A percentile compares a stretch with the other conserved stretches of the same genome.
Conservation (phyloP, 2,888 invertebrate genomes). For the Microdon myrmicae region DNA sequence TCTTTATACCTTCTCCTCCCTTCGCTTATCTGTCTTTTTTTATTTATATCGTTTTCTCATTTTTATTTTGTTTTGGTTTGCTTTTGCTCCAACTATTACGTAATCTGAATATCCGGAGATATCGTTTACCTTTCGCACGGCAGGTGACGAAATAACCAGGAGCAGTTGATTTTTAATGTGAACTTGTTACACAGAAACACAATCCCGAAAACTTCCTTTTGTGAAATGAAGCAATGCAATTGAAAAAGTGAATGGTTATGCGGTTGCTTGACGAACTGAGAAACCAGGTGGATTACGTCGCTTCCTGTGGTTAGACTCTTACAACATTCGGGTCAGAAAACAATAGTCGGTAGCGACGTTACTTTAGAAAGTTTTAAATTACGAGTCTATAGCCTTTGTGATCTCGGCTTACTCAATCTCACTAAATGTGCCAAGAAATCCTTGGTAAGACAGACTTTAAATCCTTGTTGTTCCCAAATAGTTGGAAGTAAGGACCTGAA, state of each 20-base stretch:
- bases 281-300: slow-evolving; percentile 38
- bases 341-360: slow-evolving; percentile 42
- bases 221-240: slow-evolving; percentile 44
- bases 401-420: too few species aligned
- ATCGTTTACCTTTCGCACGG: slow-evolving; percentile 13
- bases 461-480: too few species aligned
- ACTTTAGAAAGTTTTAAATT: slow-evolving; percentile 52
- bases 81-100: too few species aligned
- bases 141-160: slow-evolving; percentile 6
- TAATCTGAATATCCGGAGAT: too few species aligned
- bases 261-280: slow-evolving; percentile 33
- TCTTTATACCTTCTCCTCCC: too few species aligned
- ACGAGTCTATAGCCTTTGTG: too few species aligned
- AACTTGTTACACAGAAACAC: slow-evolving; percentile 38
- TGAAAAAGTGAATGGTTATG: slow-evolving; percentile 46
- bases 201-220: slow-evolving; percentile 48
- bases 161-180: slow-evolving; percentile 3
- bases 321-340: slow-evolving; percentile 34
- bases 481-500: too few species aligned
- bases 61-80: too few species aligned
- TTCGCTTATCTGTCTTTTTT: too few species aligned
- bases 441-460: too few species aligned
- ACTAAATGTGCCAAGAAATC: too few species aligned
- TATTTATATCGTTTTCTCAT: too few species aligned
- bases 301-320: slow-evolving; percentile 23